Evolutionary conservation across 2,113 vertebrate genomes (phyloP).

Genomic region (Malurus melanocephalus): DNA sequence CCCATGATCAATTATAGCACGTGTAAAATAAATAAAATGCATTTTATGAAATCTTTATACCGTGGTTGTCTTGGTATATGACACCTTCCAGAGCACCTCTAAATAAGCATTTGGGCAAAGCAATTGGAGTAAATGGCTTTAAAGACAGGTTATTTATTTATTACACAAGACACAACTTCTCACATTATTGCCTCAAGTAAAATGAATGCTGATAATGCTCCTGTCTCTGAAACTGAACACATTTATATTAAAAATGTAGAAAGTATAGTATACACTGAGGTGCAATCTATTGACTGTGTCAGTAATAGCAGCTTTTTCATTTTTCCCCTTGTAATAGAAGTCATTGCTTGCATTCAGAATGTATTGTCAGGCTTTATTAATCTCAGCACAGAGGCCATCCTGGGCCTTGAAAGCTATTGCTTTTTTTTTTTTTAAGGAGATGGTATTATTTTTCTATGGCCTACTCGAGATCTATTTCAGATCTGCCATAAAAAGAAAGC

Average conservation of each 20-base stretch:
- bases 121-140: conserved; percentile 66
- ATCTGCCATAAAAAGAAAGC: conserved; percentile 52
- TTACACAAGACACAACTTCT: conserved; percentile 63
- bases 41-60: not conserved
- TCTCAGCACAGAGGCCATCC: conserved; percentile 71
- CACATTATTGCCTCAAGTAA: conserved; percentile 62
- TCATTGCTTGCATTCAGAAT: conserved; percentile 73
- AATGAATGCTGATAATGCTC: conserved; percentile 68
- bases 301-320: conserved; percentile 76
- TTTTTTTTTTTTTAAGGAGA: conserved; percentile 59
- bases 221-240: conserved; percentile 62
- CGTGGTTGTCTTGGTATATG: not conserved
- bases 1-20: not conserved
- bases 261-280: conserved; percentile 69
- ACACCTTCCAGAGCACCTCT: conserved; percentile 41
- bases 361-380: conserved; percentile 79
- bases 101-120: conserved; percentile 67
- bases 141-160: conserved; percentile 74
- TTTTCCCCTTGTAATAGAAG: conserved; percentile 78
- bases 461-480: conserved; percentile 62
- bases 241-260: conserved; percentile 81
- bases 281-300: conserved; percentile 77
- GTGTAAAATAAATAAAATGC: not conserved
- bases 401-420: conserved; percentile 72
- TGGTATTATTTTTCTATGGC: conserved; percentile 39